phyloP scores from a whole-genome alignment of 2,797 vertebrate species.

The Lithobates pipiens region DNA sequence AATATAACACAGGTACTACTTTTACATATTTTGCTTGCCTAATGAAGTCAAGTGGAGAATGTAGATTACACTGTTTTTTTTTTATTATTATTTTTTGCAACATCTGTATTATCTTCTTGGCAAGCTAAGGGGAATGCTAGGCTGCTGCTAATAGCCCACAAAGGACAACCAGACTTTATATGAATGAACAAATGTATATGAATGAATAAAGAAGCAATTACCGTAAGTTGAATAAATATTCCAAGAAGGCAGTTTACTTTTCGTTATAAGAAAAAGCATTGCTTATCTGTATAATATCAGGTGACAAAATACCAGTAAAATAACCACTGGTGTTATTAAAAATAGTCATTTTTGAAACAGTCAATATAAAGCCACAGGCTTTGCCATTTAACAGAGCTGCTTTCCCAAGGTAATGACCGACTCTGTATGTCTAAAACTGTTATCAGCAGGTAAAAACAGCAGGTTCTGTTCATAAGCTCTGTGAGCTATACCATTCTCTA shows the following conservation, averaged over 20 bases:
- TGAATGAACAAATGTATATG: neutral
- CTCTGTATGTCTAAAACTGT: slow-evolving; percentile 1
- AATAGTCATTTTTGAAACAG: neutral
- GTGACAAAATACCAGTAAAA: neutral
- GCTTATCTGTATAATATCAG: neutral
- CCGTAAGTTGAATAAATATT: neutral
- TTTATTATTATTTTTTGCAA: too few relatives aligned
- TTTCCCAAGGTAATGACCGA: neutral
- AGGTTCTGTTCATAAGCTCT: neutral
- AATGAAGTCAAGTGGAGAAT: too few relatives aligned
- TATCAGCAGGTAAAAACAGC: neutral
- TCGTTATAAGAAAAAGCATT: neutral
- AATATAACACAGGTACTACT: too few relatives aligned
- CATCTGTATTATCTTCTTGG: too few relatives aligned
- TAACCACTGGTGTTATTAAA: neutral
- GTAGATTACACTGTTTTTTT: too few relatives aligned
- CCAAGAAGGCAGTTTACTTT: neutral
- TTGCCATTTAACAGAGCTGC: neutral
- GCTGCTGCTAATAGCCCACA: too few relatives aligned
- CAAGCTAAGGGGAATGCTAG: too few relatives aligned
- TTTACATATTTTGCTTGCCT: too few relatives aligned
- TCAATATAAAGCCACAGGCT: neutral
- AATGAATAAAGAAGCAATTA: neutral
- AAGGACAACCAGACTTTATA: neutral
- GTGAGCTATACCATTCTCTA: neutral